Base-by-base conservation (phyloP, 2,888 invertebrate species). In the Unio delphinus region DNA sequence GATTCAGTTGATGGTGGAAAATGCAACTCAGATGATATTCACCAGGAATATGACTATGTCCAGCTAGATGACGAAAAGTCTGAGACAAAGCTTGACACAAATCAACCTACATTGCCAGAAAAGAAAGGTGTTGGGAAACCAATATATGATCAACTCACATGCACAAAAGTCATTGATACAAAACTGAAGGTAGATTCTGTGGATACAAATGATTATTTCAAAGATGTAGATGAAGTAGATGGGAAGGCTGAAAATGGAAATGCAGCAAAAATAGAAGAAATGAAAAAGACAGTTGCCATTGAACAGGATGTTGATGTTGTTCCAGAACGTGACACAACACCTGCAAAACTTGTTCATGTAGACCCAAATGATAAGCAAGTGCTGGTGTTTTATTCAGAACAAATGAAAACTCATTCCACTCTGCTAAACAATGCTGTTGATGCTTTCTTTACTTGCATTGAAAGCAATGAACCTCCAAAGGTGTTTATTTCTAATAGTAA, bases 31-130 rank as follows among this genome's bases (percentile, higher is more conserved):
- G 75, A 67, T 78, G 94, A 94, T 71, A 94, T 94, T 92, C 92
- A 93, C 30, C 96, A 96, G 86, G 96, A 97, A 88, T 96, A 96
- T 88, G 97, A 97, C 90, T 97, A 97, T 88, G 96, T 97, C n/a
- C 84, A 84, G 64, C 92, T 97, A 69, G 91, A 87, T 93, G 94
- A 95, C 3, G 75, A 76, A n/a, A 54, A 67, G 58, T 58, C 64
- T 54, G 54, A 54, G 20, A 63, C 18, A 17, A 54, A 54, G n/a
- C 62, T 15, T 5, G 30, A 54, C 5, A 23, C 55, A 63, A 55
- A 17, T 7, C 63, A 63, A 11, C n/a, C 63, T 26, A 20, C 54
- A 6, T n/a, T 45, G 15, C 45, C 45, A 45, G 45, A 45, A 15
- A 45, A 45, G 45, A 45, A 45, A 45, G 45, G 45, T 45, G 45